These are phyloP conservation scores for Aurelia sp. DNA, from an alignment of 30 jellyfish, hydroid and myxozoan species.

Conservation along the genomic window DNA sequence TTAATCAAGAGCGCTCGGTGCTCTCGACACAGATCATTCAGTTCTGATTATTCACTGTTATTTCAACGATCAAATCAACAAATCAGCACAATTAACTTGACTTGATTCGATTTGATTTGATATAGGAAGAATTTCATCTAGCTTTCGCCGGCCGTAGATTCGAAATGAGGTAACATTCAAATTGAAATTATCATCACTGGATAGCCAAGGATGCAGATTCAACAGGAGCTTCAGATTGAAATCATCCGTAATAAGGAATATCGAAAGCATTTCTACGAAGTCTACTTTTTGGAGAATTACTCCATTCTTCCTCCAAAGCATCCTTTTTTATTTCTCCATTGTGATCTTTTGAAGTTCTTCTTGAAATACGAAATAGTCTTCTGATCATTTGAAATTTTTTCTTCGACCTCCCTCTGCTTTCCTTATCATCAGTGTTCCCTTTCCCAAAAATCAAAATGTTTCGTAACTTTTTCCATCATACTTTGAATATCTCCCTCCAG, in stretches of 20 bases:
- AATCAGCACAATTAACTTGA: too few relatives aligned
- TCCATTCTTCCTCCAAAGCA: conserved; percentile 52
- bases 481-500: not conserved
- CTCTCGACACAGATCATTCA: too few relatives aligned
- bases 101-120: too few relatives aligned
- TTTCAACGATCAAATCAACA: too few relatives aligned
- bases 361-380: not conserved
- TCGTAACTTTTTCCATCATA: conserved; percentile 18
- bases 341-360: conserved; percentile 9
- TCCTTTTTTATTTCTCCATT: conserved; percentile 5
- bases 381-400: not conserved
- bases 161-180: too few relatives aligned
- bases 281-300: conserved; percentile 66
- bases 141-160: too few relatives aligned
- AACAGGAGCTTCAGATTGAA: too few relatives aligned
- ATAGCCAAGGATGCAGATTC: too few relatives aligned
- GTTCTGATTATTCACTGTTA: too few relatives aligned
- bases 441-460: conserved; percentile 34
- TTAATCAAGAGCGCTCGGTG: too few relatives aligned
- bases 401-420: not conserved
- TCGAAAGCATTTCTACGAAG: conserved; percentile 63
- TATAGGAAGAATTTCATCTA: too few relatives aligned
- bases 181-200: too few relatives aligned
- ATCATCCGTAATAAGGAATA: conserved; percentile 46
- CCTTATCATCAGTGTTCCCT: not conserved